Base-by-base conservation (phyloP, 2,888 invertebrate genomes). In the Gordius sp. region DNA sequence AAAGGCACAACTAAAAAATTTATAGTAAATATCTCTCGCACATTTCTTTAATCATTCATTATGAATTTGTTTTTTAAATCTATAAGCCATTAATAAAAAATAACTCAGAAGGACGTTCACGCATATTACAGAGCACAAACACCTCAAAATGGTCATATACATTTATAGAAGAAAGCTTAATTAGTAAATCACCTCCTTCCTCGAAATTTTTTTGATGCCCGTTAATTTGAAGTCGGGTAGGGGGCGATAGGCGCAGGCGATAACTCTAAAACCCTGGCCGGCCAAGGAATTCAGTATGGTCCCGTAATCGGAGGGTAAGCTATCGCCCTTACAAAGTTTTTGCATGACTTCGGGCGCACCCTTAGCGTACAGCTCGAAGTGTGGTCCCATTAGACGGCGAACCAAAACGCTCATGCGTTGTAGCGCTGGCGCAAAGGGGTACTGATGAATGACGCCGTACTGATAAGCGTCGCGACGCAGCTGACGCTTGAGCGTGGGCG, bases 221-320 rank as follows among this genome's bases (percentile, higher is more conserved):
- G 26, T 54, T 13, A 54, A 16, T 27, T 61, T 67, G 23, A 58
- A 26, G 20, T 54, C 16, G 4, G 25, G 2, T n/a, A 91, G 68
- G 4, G 78, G 74, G 58, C 79, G 77, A 60, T 80, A 80, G 0
- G 82, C 84, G 61, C 85, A 69, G 0, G 81, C 84, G 62, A 86
- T 79, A 1, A 85, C 83, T 52, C 85, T 74, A 68, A 77, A 82
- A 0, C 85, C 85, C 64, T 78, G 77, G 23, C 79, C 77, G 0
- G 84, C 80, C 67, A 80, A 89, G 53, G 76, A 75, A 62, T 81
- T 80, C 33, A 91, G 69, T 26, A 81, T 75, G 23, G 78, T 75
- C 57, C 77, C 75, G 64, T 85, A 79, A 67, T 86, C 79, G 1
- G 74, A 71, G 0, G 89, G 89, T 47, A 89, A 69, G 27, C 26